phyloP scores from a whole-genome alignment of 2,888 invertebrate genomes.

The Spodoptera picta region DNA sequence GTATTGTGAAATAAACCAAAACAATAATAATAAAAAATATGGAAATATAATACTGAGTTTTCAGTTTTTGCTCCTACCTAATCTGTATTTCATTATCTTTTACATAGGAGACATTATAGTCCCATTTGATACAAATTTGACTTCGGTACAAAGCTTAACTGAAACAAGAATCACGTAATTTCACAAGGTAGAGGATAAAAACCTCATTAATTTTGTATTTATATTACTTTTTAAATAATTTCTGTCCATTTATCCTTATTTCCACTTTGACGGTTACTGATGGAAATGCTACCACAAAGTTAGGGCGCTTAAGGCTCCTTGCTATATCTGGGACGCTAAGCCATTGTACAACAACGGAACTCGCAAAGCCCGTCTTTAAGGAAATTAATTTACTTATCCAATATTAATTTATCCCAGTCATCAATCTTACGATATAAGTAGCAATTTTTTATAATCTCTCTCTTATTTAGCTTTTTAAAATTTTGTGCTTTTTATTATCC shows the following conservation, averaged over 20 bases:
- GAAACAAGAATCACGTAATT: conserved; percentile 5
- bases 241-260: conserved; percentile 5
- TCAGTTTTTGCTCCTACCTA: too few relatives aligned
- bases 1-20: too few relatives aligned
- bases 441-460: neutral
- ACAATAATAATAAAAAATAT: too few relatives aligned
- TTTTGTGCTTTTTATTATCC: conserved; percentile 1
- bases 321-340: conserved; percentile 18
- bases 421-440: conserved; percentile 34
- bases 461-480: neutral
- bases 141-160: conserved; percentile 12
- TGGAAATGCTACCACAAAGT: conserved; percentile 16
- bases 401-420: conserved; percentile 40
- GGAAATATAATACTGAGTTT: too few relatives aligned
- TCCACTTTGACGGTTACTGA: conserved; percentile 17
- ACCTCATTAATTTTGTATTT: conserved; percentile 4
- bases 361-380: conserved; percentile 16
- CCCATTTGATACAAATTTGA: conserved; percentile 2
- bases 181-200: conserved; percentile 3
- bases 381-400: conserved; percentile 42
- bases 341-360: conserved; percentile 20
- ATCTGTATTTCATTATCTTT: too few relatives aligned
- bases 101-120: too few relatives aligned
- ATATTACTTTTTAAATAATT: conserved; percentile 9
- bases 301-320: conserved; percentile 6